Base-by-base conservation (phyloP, 2,797 vertebrate species). In the Anniella stebbinsi region DNA sequence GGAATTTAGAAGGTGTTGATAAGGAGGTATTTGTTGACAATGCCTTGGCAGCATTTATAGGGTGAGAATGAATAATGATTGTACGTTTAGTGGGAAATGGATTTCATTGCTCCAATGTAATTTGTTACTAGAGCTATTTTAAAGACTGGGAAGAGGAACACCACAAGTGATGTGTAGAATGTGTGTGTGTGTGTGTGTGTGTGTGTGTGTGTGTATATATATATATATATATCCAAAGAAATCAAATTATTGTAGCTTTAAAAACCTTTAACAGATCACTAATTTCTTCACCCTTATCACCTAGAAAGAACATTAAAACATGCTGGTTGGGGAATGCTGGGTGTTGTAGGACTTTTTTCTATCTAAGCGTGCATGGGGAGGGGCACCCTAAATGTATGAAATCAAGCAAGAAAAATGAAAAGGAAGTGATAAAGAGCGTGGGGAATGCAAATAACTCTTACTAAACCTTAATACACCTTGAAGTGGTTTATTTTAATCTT, bases 91-190 rank as follows among this genome's bases (percentile, higher is more conserved):
- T 86, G 81, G 88, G 72, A 86, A 76, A 69, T 57, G 80, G 77
- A 78, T 91, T 91, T 92, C 63, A 87, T 86, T 89, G 89, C 84
- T 75, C 66, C 91, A 88, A 11, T 87, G 2, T 91, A 86, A 93
- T 73, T 80, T 84, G 85, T 60, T 30, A 11, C 41, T 66, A 85
- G n/a, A 84, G 80, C 72, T 91, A 54, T 86, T 93, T 70, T 90
- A 87, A 75, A 91, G 1, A 91, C 57, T 82, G 3, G 0, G 87
- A 86, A 83, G 93, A 54, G 28, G 45, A 90, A 78, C 57, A 0
- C 0, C 80, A 15, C 4, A 60, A 13, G 15, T 21, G 30, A n/a
- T 54, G 51, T 21, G 1, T 18, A 17, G 10, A 10, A 1, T 60
- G 15, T 60, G 15, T 63, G 17, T 63, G 60, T 21, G 57, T 60